A percentile compares a stretch with the other conserved stretches of the same genome.
These are phyloP conservation scores for Catocala sponsa DNA, from an alignment of 2,888 invertebrate species.

Conservation along the genomic window DNA sequence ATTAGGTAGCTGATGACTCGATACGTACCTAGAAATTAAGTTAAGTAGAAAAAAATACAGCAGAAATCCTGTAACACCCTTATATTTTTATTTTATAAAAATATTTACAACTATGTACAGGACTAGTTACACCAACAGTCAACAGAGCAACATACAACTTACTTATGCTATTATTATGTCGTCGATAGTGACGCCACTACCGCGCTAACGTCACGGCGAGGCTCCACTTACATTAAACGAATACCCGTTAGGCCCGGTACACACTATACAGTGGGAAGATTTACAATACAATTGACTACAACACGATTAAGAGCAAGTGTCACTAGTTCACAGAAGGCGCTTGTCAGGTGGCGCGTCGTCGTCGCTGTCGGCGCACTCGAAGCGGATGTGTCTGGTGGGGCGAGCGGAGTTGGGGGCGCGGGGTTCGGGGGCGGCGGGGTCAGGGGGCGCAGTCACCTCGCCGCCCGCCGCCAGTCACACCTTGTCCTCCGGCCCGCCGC, in stretches of 20 bases:
- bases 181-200: no score
- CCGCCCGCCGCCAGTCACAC: constrained; percentile 92
- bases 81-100: constrained; percentile 63
- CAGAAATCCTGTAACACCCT: constrained; percentile 50
- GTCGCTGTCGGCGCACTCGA: constrained; percentile 80
- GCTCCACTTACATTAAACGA: constrained; percentile 2
- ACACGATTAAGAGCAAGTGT: constrained; percentile 1
- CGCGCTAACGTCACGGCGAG: not conserved
- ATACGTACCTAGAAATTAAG: no score
- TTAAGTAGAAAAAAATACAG: constrained; percentile 18
- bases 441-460: constrained; percentile 46
- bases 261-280: constrained; percentile 14
- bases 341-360: constrained; percentile 76
- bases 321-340: constrained; percentile 65
- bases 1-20: no score
- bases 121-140: constrained; percentile 13
- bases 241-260: constrained; percentile 21
- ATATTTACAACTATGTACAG: constrained; percentile 58
- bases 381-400: constrained; percentile 74
- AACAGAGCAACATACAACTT: constrained; percentile 10
- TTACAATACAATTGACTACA: constrained; percentile 11
- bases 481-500: constrained; percentile 93
- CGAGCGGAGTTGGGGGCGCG: constrained; percentile 27
- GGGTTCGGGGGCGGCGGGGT: constrained; percentile 28
- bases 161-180: not conserved